Evolutionary conservation across 2,113 vertebrate genomes (phyloP).

Genomic region (Aramus guarauna): DNA sequence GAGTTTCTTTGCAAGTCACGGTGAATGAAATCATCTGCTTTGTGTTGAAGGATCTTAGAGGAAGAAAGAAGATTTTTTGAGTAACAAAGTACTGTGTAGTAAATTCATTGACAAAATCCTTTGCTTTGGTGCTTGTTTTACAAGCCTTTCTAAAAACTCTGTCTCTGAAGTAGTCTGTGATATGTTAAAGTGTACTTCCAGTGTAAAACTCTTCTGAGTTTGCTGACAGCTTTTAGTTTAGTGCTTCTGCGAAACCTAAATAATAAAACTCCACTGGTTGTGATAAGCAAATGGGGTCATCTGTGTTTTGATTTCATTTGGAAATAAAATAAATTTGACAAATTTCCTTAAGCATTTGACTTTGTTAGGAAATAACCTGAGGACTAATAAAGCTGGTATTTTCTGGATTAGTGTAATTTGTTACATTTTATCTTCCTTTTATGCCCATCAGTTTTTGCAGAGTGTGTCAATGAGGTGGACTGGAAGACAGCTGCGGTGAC

Average conservation of each 20-base stretch:
- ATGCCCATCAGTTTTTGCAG: not conserved
- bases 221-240: not conserved
- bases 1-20: not conserved
- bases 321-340: not conserved
- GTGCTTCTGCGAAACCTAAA: not conserved
- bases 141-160: not conserved
- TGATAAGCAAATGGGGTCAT: not conserved
- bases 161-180: not conserved
- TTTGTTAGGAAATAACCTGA: not conserved
- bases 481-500: not conserved
- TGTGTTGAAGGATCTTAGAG: not conserved
- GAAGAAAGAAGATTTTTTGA: not conserved
- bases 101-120: not conserved
- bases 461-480: not conserved
- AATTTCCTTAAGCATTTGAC: not conserved
- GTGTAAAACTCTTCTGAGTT: not conserved
- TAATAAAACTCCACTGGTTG: not conserved
- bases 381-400: not conserved
- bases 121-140: not conserved
- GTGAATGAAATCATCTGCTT: conserved; percentile 40
- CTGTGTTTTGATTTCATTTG: not conserved
- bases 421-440: not conserved
- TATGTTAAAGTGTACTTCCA: not conserved
- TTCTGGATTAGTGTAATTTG: not conserved
- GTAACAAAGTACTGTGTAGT: not conserved